Conservation (phyloP, 2,113 vertebrate species). For the Lophochroa leadbeateri region DNA sequence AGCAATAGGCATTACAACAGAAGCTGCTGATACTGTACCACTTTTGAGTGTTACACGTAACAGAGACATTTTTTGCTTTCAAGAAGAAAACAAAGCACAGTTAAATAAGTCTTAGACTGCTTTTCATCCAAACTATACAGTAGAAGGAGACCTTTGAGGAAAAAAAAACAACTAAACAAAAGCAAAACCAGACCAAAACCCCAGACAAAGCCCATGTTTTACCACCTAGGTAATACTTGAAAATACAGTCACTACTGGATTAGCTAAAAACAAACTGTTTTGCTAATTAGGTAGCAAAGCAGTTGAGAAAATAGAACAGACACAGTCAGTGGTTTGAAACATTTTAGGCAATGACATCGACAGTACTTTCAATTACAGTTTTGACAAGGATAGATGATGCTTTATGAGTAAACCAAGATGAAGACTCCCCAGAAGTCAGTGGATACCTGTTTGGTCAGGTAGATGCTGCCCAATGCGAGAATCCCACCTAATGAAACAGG, state of each 20-base stretch:
- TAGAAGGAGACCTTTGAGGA: not conserved
- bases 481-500: not conserved
- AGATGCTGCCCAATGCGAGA: not conserved
- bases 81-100: constrained; percentile 1
- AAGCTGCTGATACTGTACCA: not conserved
- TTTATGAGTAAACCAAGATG: not conserved
- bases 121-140: not conserved
- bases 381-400: not conserved
- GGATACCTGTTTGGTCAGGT: not conserved
- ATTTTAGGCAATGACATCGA: not conserved
- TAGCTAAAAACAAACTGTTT: not conserved
- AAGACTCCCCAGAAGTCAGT: accelerated
- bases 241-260: not conserved
- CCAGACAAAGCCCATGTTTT: not conserved
- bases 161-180: not conserved
- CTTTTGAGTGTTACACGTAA: not conserved
- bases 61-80: not conserved
- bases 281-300: not conserved
- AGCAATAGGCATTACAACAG: not conserved
- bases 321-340: not conserved
- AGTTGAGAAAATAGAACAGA: not conserved
- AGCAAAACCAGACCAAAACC: not conserved
- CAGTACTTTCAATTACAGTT: not conserved
- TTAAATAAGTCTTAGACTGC: not conserved
- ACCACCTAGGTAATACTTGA: not conserved